Evolutionary conservation across 2,113 vertebrate species (phyloP).

Genomic region (Amphiprion ocellaris): DNA sequence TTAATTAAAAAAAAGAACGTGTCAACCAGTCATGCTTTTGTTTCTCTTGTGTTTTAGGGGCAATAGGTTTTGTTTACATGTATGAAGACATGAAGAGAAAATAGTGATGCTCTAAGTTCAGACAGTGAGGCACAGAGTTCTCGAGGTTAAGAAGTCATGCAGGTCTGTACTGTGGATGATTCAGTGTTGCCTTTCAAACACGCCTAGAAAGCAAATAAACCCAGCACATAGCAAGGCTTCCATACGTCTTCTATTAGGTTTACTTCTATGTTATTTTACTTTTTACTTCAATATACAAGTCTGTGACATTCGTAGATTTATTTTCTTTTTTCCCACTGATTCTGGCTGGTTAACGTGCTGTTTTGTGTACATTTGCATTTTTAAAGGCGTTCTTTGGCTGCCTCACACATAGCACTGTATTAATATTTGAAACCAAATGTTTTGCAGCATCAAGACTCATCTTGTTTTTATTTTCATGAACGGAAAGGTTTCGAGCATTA

Average conservation of each 20-base stretch:
- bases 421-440: background rate
- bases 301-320: background rate
- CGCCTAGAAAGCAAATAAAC: constrained; percentile 52
- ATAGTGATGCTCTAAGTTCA: background rate
- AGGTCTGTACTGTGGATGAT: constrained; percentile 11
- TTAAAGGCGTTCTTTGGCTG: background rate
- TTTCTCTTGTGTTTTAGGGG: constrained; percentile 22
- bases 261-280: background rate
- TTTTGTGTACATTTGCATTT: background rate
- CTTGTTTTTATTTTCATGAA: background rate
- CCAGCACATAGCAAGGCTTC: background rate
- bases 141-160: background rate
- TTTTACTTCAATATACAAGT: background rate
- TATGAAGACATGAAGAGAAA: background rate
- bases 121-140: constrained; percentile 21
- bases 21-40: constrained; percentile 38
- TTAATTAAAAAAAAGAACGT: constrained; percentile 62
- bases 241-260: background rate
- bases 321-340: background rate
- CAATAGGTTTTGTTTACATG: background rate
- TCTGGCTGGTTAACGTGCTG: background rate
- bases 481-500: background rate
- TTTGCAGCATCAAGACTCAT: background rate
- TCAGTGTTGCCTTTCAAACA: constrained; percentile 44
- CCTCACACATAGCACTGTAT: background rate